A percentile compares a stretch with the other conserved stretches of the same genome.
These are phyloP conservation scores for Crenuchus spilurus DNA, from an alignment of 2,797 vertebrate species.

Conservation along the genomic window DNA sequence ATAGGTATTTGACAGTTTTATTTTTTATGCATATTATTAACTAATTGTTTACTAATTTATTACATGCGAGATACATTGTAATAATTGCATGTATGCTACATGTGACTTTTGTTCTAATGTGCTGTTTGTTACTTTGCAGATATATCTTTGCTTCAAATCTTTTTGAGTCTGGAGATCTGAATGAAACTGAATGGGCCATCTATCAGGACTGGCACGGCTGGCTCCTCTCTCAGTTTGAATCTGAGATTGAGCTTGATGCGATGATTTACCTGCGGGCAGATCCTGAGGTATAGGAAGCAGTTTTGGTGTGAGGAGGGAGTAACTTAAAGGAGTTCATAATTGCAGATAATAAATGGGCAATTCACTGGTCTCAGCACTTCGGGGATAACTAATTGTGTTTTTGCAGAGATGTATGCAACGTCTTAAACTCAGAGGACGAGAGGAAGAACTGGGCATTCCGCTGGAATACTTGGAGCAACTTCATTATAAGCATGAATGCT, in stretches of 20 bases:
- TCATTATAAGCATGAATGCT: slow-evolving; percentile 84
- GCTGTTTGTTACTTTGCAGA: slow-evolving; percentile 62
- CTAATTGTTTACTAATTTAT: too few species aligned
- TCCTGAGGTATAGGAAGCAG: slow-evolving; percentile 75
- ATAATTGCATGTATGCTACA: not conserved
- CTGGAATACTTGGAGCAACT: slow-evolving; percentile 86
- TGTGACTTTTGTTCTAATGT: not conserved
- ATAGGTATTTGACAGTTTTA: slow-evolving; percentile 74
- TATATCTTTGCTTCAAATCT: slow-evolving; percentile 85
- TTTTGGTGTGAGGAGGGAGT: not conserved
- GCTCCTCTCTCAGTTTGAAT: slow-evolving; percentile 80
- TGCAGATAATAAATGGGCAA: not conserved
- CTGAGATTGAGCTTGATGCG: slow-evolving; percentile 77
- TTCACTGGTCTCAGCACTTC: not conserved
- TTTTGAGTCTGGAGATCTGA: slow-evolving; percentile 80
- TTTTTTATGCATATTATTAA: not conserved
- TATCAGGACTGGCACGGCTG: slow-evolving; percentile 87
- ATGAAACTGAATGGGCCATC: slow-evolving; percentile 83
- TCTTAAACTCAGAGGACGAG: slow-evolving; percentile 75
- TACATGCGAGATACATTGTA: not conserved
- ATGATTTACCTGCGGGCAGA: slow-evolving; percentile 84
- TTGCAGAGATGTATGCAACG: slow-evolving; percentile 85
- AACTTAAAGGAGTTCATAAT: too few species aligned
- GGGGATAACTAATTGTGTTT: slow-evolving; percentile 6
- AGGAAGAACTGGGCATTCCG: slow-evolving; percentile 83